Conservation (phyloP, 1,140 invertebrate species). For the Linepithema humile region DNA sequence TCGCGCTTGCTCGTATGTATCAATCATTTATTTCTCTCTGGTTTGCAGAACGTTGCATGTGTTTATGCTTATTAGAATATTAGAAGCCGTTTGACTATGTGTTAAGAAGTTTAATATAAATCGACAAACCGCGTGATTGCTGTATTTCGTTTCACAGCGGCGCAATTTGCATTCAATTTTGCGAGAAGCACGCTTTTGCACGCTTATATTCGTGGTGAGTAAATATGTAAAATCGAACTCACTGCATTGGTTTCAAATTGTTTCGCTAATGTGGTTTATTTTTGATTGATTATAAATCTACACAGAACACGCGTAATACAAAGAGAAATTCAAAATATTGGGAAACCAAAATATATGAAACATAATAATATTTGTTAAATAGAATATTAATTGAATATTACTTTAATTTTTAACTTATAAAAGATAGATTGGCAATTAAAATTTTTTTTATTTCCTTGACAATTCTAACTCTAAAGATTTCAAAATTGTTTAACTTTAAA, state of each 20-base stretch:
- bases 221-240: conserved; percentile 17
- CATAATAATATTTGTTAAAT: neutral
- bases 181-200: neutral
- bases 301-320: neutral
- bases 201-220: neutral
- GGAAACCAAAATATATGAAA: neutral
- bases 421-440: neutral
- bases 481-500: neutral
- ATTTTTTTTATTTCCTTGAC: neutral
- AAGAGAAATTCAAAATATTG: neutral
- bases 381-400: neutral
- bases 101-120: neutral
- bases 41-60: neutral
- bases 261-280: conserved; percentile 34
- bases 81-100: neutral
- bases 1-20: neutral
- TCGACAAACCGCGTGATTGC: neutral
- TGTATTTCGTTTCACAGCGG: neutral
- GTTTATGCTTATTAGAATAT: conserved; percentile 25
- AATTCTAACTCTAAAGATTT: neutral
- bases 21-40: neutral
- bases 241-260: neutral
- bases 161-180: conserved; percentile 38
- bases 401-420: neutral
- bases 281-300: neutral